phyloP scores from a whole-genome alignment of 2,888 invertebrate genomes.

The Ecdyonurus torrentis region DNA sequence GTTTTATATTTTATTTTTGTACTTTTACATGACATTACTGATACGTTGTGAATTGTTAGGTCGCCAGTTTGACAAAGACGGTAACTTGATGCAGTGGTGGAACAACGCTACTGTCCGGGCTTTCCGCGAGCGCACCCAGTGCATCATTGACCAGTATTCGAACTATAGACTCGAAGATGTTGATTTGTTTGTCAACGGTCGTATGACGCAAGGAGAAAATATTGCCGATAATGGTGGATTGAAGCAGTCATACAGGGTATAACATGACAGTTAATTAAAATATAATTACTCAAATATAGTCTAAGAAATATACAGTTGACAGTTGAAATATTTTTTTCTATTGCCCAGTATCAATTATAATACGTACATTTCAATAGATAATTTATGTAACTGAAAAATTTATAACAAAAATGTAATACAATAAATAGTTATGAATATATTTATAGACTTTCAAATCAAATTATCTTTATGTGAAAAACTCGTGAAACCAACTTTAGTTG shows the following conservation, averaged over 20 bases:
- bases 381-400: no score
- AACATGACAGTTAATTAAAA: neutral
- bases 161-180: conserved; percentile 67
- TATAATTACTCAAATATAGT: neutral
- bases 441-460: no score
- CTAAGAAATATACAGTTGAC: no score
- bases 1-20: neutral
- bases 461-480: no score
- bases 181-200: conserved; percentile 48
- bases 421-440: no score
- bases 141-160: conserved; percentile 75
- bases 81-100: conserved; percentile 91
- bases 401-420: no score
- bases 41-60: conserved; percentile 34
- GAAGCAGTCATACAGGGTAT: conserved; percentile 77
- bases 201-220: conserved; percentile 75
- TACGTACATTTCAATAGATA: no score
- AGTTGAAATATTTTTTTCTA: no score
- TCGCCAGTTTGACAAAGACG: conserved; percentile 73
- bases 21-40: neutral
- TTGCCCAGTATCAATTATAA: no score
- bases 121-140: conserved; percentile 65
- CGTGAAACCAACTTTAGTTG: no score
- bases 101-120: conserved; percentile 62
- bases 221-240: conserved; percentile 88